These are phyloP conservation scores for Anser cygnoides DNA, from an alignment of 2,113 vertebrate species.

Conservation along the genomic window DNA sequence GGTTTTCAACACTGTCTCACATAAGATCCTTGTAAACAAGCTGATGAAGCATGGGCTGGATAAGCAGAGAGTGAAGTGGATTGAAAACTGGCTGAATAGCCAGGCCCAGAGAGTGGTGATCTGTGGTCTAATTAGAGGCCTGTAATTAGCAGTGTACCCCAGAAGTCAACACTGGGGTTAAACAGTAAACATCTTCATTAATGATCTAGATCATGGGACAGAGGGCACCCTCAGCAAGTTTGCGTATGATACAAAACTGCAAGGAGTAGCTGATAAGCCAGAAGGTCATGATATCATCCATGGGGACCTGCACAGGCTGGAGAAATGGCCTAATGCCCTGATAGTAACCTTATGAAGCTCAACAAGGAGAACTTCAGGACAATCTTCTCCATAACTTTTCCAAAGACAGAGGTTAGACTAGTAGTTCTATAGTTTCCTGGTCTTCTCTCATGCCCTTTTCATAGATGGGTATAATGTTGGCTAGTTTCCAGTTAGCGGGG, in stretches of 20 bases:
- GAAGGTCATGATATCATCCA: background rate
- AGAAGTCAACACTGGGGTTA: rapidly evolving
- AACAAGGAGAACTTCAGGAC: background rate
- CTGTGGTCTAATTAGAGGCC: background rate
- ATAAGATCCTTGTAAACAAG: background rate
- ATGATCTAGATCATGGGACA: background rate
- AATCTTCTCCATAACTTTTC: background rate
- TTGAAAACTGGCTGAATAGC: background rate
- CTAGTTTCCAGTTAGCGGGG: too few species aligned
- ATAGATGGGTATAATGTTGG: too few species aligned
- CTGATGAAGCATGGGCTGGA: background rate
- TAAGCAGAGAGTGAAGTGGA: background rate
- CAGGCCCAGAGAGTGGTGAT: background rate
- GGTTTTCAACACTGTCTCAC: background rate
- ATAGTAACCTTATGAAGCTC: background rate
- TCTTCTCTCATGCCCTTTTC: too few species aligned
- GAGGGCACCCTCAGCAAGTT: background rate
- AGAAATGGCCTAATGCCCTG: background rate
- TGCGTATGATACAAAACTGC: background rate
- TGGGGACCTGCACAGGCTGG: background rate
- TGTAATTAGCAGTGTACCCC: background rate
- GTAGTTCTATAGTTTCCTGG: too few species aligned
- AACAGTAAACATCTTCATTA: background rate
- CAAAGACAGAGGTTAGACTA: background rate
- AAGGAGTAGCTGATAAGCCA: background rate